Evolutionary conservation across 23 tunicate genomes (phyloP), one percentile per base, ranked within the genome.

Genomic region (Trididemnum clinides): DNA sequence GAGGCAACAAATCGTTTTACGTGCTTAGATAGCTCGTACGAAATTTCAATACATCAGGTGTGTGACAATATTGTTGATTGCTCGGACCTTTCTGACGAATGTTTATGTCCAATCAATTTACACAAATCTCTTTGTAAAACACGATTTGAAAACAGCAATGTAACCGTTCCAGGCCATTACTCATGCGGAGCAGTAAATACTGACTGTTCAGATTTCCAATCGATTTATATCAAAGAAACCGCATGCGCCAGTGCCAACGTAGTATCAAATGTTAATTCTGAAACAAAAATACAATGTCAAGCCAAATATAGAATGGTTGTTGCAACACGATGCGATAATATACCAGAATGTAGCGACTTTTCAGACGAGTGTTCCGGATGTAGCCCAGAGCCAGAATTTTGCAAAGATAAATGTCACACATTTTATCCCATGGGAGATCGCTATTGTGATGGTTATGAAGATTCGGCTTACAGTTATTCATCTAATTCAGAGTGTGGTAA

Each of bases 1-100:
- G 38, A 33, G 10, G 19, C 36, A 12, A 33, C 10, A 6, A 3
- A 36, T 2, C 38, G n/a, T 74, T 74, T 74, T 44, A 18, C 36
- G 22, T 74, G 80, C 28, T 44, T 74, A 20, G 80, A 74, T 37
- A 37, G 25, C 20, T 5, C 12, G 4, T 28, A 36, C 25, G 1
- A 6, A 2, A 6, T 74, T n/a, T 36, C 80, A 19, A 3, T 27
- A n/a, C 18, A 74, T n/a, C 80, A 74, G 27, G 20, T 74, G 4
- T 74, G 80, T 29, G 80, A 74, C 38, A 57, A 57, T 18, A 25
- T 39, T n/a, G 18, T 74, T 2, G 33, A 74, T 44, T 74, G 80
- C 27, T 74, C 4, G 6, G 80, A 74, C 27, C 30, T 37, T 22
- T 74, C 80, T 25, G 80, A 74, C 33, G 80, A 74, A 74, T 74